Evolutionary conservation across 1,140 invertebrate species (phyloP), one percentile per base, ranked within the genome.

Genomic region (Venustaconcha ellipsiformis): DNA sequence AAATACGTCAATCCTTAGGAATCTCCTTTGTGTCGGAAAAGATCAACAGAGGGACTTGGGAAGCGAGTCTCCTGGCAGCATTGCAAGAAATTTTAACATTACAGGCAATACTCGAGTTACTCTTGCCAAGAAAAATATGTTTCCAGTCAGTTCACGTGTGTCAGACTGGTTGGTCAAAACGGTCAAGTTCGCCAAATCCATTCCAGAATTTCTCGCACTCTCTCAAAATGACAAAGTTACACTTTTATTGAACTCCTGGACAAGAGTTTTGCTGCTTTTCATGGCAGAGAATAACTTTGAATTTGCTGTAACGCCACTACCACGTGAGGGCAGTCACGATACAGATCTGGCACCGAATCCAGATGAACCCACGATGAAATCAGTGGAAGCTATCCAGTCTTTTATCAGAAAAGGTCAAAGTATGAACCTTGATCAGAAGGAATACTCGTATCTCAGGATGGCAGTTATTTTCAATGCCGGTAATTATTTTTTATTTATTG

Each of bases 271-370:
- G 73, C 77, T 89, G 11, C 76, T 89, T 20, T 86, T 85, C 71
- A 88, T 89, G 88, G 85, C 88, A 1, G 88, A 89, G 82, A 85
- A 83, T 67, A 88, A 89, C 78, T 88, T 88, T 75, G 83, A 88
- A 72, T 89, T 89, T 72, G 88, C 86, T 30, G 88, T 89, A 14
- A 89, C 86, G 15, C 86, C 87, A 2, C 70, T 83, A 15, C 78
- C 76, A n/a, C 66, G 72, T n/a, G 72, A 78, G 37, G 62, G 37
- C 5, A 14, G 57, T 11, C 78, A 72, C 20, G 67, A 72, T 57
- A 26, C 30, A 11, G 75, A 80, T 20, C 67, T 62, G 1, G 70
- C 70, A 1, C 84, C 80, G 0, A 81, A 81, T 4, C 83, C 81
- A 23, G 82, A 86, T 56, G 84, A 86, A 57, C 88, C 88, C 5